Evolutionary conservation across 2,113 vertebrate species (phyloP).

Genomic region (Melozone crissalis): DNA sequence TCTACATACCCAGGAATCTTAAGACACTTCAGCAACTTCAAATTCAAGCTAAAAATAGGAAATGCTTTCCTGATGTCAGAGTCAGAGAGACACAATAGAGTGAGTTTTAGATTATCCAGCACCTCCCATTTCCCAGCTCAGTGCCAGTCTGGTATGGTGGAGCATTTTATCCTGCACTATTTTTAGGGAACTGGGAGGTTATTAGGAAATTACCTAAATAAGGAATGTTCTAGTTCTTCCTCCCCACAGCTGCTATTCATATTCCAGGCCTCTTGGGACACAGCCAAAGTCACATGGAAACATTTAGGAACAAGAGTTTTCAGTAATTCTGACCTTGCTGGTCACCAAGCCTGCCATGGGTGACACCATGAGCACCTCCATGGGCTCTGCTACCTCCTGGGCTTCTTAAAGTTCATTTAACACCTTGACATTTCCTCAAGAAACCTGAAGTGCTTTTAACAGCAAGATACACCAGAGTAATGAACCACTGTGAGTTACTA

Average conservation of each 20-base stretch:
- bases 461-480: not conserved
- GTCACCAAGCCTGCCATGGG: not conserved
- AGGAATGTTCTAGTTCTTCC: slow-evolving; percentile 55
- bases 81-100: not conserved
- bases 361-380: not conserved
- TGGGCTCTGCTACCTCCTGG: accelerated
- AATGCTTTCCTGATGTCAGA: not conserved
- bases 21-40: not conserved
- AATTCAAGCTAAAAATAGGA: slow-evolving; percentile 22
- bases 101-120: slow-evolving; percentile 3
- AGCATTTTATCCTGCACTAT: slow-evolving; percentile 44
- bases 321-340: not conserved
- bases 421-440: not conserved
- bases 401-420: not conserved
- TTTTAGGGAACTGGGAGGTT: slow-evolving; percentile 49
- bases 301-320: not conserved
- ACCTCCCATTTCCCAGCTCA: slow-evolving; percentile 54
- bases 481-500: not conserved
- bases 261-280: slow-evolving; percentile 21
- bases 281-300: not conserved
- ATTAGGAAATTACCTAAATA: slow-evolving; percentile 58
- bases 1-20: not conserved
- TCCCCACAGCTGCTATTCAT: slow-evolving; percentile 39
- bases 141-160: not conserved
- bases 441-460: not conserved